Conservation (phyloP, 2,888 invertebrate genomes). For the Hyppa rectilinea region DNA sequence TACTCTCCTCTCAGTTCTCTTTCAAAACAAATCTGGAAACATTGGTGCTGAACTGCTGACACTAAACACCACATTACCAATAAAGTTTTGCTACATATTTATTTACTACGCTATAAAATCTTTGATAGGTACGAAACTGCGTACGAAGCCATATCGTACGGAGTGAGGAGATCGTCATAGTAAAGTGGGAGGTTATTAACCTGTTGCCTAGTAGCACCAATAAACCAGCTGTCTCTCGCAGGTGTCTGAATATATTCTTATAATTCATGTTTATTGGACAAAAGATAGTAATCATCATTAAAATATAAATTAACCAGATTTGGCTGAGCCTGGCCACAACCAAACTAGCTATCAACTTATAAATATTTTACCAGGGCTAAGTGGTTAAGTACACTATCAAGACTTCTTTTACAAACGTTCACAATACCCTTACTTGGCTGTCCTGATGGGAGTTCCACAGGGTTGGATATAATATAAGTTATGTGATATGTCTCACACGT, state of each 20-base stretch:
- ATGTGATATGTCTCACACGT: too few species aligned
- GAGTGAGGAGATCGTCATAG: conserved; percentile 22
- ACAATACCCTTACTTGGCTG: not conserved
- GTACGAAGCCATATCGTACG: conserved; percentile 14
- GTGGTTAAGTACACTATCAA: not conserved
- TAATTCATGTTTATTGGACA: not conserved
- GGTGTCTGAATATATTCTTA: conserved; percentile 2
- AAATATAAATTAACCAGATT: not conserved
- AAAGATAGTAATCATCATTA: conserved; percentile 18
- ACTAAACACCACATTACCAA: not conserved
- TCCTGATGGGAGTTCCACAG: not conserved
- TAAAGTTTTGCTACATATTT: conserved; percentile 18
- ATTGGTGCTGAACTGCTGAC: not conserved
- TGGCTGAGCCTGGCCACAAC: not conserved
- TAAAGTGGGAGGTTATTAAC: conserved; percentile 50
- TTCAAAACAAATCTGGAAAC: not conserved
- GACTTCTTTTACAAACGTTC: not conserved
- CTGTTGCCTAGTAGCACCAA: conserved; percentile 52
- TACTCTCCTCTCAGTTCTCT: not conserved
- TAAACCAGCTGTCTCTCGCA: conserved; percentile 24
- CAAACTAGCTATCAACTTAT: not conserved
- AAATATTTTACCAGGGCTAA: not conserved
- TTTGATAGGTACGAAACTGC: conserved; percentile 19
- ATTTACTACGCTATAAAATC: conserved; percentile 33
- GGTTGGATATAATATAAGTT: too few species aligned